Evolutionary conservation across 2,797 vertebrate genomes (phyloP), one percentile per base, ranked within the genome.

Genomic region (Rhinichthys osculus): DNA sequence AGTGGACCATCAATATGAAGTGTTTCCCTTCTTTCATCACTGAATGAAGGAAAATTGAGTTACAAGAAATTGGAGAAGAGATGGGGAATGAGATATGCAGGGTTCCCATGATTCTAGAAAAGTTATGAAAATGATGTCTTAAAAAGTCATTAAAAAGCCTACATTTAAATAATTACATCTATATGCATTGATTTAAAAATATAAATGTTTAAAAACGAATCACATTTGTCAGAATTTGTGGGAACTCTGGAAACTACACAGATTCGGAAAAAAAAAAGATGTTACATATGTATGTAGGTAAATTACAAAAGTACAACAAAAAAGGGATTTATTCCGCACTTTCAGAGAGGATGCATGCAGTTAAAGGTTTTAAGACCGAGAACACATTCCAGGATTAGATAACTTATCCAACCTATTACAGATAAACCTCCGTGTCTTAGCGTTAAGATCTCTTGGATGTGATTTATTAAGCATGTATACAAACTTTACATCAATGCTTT

Each of bases 401-500:
- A 2, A 54, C 19, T 35, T 52, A 40, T 78, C 33, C 33, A 42
- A 42, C 54, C 9, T 7, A 59, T 42, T 27, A 57, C 33, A 71
- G 35, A 57, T 44, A 64, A 66, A 69, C 62, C 42, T 52, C 13
- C 0, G 11, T 16, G 30, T n/a, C 19, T 77, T 38, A 57, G 47
- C 8, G 44, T 52, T 38, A 54, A 27, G n/a, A 64, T 13, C 59
- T 30, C n/a, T 64, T 4, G 27, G 64, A 69, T 72, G 54, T 72
- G 52, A 82, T 62, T 73, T 72, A 52, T 73, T 66, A 52, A 78
- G 74, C n/a, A 52, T 42, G 62, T 47, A 42, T 7, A 33, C n/a
- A 67, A 73, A 21, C 50, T 78, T 66, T 57, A 87, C 72, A 50
- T 72, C 78, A 59, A 27, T 80, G 59, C 81, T 71, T 86, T 79